Evolutionary conservation across 2,797 vertebrate species (phyloP).

Genomic region (Acridotheres tristis): DNA sequence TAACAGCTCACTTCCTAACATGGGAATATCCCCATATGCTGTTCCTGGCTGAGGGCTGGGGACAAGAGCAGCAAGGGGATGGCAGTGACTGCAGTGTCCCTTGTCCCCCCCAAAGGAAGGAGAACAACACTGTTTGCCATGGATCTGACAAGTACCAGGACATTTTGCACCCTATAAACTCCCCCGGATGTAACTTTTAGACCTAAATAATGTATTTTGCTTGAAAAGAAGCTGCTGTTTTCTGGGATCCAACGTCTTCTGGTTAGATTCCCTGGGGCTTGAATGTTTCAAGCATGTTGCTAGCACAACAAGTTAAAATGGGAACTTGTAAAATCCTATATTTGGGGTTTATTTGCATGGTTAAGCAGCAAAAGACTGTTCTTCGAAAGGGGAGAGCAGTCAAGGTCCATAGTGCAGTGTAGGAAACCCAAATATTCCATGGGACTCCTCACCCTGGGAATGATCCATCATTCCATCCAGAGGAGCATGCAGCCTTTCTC

Average conservation of each 20-base stretch:
- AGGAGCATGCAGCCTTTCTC: neutral
- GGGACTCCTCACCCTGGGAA: neutral
- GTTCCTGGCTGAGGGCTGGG: neutral
- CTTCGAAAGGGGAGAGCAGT: neutral
- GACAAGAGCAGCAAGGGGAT: neutral
- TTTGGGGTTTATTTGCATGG: neutral
- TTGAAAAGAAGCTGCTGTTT: neutral
- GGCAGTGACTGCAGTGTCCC: neutral
- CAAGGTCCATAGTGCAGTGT: rapidly evolving
- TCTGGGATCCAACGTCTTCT: neutral
- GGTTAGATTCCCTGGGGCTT: neutral
- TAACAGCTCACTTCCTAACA: neutral
- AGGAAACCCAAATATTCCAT: neutral
- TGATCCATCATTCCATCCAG: neutral
- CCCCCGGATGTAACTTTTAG: neutral
- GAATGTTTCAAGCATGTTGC: neutral
- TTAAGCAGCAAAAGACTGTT: neutral
- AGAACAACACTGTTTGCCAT: neutral
- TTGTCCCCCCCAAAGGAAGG: neutral
- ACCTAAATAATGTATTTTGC: neutral
- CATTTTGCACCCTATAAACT: neutral
- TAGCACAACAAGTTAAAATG: neutral
- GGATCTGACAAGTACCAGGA: neutral
- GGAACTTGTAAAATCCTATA: neutral
- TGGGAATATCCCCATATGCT: neutral